Evolutionary conservation across 2,888 invertebrate genomes (phyloP).

Genomic region (Lamproptera curius): DNA sequence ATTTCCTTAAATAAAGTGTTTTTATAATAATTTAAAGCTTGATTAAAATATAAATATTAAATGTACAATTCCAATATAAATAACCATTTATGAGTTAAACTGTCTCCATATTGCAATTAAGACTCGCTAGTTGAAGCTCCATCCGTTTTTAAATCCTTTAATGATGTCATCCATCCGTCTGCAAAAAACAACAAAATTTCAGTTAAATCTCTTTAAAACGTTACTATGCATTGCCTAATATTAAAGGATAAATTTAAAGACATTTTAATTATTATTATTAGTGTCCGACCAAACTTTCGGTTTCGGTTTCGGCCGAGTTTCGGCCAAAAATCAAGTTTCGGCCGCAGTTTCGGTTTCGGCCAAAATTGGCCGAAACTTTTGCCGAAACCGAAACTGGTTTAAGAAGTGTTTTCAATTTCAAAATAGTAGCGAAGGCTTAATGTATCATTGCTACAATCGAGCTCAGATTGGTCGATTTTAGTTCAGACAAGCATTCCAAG

Average conservation of each 20-base stretch:
- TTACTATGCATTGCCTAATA: too few relatives aligned
- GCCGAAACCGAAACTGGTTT: too few relatives aligned
- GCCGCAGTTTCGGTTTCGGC: too few relatives aligned
- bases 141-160: constrained; percentile 80
- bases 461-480: too few relatives aligned
- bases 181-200: constrained; percentile 29
- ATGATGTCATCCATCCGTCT: constrained; percentile 81
- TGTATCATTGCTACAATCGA: too few relatives aligned
- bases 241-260: not conserved
- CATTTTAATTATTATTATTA: not conserved
- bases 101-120: constrained; percentile 70
- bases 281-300: too few relatives aligned
- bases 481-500: too few relatives aligned
- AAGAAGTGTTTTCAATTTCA: too few relatives aligned
- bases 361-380: too few relatives aligned
- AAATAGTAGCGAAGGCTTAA: too few relatives aligned
- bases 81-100: constrained; percentile 34
- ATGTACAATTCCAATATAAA: not conserved
- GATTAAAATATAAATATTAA: constrained; percentile 3
- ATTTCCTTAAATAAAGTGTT: constrained; percentile 4
- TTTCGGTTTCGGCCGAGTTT: too few relatives aligned
- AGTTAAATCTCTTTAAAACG: not conserved
- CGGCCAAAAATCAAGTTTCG: too few relatives aligned
- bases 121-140: constrained; percentile 83
- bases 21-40: not conserved